Percentiles rank a stretch among this genome's conserved stretches.
These are phyloP conservation scores for Cynopterus sphinx DNA, from an alignment of 2,797 vertebrate species.

Conservation along the genomic window DNA sequence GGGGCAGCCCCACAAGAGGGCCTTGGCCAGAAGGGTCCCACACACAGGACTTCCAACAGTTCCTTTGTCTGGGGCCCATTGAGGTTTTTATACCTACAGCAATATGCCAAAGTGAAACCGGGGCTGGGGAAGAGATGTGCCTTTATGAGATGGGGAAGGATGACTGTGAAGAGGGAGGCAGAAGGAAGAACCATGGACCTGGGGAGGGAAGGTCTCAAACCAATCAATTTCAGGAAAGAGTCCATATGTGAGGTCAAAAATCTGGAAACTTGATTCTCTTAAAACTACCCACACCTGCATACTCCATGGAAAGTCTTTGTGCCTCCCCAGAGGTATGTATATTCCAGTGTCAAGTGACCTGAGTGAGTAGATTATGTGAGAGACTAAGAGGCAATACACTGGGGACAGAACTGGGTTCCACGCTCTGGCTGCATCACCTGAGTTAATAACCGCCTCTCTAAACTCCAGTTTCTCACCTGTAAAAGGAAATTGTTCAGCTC, in stretches of 20 bases:
- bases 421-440: neutral
- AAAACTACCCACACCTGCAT: neutral
- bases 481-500: neutral
- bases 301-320: rapidly evolving
- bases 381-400: neutral
- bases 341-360: neutral
- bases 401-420: neutral
- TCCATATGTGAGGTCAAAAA: neutral
- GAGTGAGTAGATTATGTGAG: rapidly evolving
- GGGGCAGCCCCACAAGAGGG: neutral
- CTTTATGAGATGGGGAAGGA: neutral
- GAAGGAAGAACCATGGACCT: neutral
- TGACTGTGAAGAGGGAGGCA: neutral
- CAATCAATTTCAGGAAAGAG: neutral
- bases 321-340: neutral
- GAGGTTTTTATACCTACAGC: neutral
- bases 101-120: rapidly evolving
- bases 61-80: neutral
- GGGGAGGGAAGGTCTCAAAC: neutral
- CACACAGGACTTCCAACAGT: neutral
- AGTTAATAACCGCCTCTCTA: neutral
- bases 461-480: neutral
- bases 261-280: neutral
- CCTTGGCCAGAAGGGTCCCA: neutral
- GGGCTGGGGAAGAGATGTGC: rapidly evolving